These are phyloP conservation scores for Ondatra zibethicus DNA, from an alignment of 2,113 vertebrate genomes.

Conservation along the genomic window DNA sequence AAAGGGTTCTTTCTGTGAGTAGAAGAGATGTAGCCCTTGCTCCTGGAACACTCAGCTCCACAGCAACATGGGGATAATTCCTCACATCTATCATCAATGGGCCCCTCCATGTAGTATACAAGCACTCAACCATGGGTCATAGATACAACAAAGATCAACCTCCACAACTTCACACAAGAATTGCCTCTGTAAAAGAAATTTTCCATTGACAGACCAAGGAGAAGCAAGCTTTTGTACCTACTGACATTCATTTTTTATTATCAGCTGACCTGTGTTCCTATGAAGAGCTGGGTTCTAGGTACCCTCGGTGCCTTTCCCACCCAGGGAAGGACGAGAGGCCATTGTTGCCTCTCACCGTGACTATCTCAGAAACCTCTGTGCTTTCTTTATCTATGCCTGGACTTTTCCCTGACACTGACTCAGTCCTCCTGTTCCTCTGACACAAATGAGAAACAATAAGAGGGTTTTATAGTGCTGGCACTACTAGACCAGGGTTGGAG, in stretches of 20 bases:
- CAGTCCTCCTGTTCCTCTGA: neutral
- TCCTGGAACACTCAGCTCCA: neutral
- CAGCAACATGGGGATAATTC: neutral
- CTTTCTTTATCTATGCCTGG: neutral
- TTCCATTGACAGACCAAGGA: neutral
- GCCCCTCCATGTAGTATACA: neutral
- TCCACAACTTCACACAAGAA: neutral
- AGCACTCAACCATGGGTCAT: too few relatives aligned
- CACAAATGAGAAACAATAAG: neutral
- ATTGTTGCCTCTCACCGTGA: rapidly evolving
- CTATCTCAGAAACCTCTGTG: neutral
- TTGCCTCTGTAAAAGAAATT: neutral
- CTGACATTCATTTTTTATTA: neutral
- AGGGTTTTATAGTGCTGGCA: neutral
- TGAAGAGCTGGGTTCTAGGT: neutral
- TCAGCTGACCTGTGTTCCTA: neutral
- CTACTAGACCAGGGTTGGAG: neutral
- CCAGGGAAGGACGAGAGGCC: neutral
- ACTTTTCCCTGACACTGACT: neutral
- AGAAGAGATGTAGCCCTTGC: rapidly evolving
- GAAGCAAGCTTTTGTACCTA: neutral
- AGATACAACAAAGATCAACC: neutral
- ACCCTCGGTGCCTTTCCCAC: neutral
- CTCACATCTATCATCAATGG: neutral
- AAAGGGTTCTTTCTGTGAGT: rapidly evolving